These are phyloP conservation scores for Habropoda laboriosa DNA, from an alignment of 1,140 invertebrate species.

Conservation along the genomic window DNA sequence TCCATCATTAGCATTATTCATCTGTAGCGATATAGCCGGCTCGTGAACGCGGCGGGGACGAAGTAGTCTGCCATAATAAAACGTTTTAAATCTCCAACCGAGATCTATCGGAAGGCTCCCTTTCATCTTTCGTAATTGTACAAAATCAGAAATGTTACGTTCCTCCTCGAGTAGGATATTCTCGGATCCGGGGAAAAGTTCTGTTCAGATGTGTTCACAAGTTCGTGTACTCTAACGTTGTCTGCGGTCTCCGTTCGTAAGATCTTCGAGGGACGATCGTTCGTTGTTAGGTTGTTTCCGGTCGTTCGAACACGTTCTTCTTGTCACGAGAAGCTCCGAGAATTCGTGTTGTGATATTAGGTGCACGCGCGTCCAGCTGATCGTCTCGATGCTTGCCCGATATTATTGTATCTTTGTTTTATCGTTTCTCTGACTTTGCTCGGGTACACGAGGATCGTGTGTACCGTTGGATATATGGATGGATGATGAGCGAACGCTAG, in stretches of 20 bases:
- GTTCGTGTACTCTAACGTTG: no score
- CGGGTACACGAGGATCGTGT: not conserved
- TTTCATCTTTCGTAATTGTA: not conserved
- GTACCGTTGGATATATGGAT: not conserved
- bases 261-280: not conserved
- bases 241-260: not conserved
- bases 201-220: not conserved
- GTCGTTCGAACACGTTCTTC: not conserved
- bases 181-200: not conserved
- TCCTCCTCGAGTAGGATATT: not conserved
- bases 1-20: not conserved
- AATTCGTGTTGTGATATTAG: slow-evolving; percentile 28
- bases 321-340: not conserved
- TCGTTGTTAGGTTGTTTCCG: not conserved
- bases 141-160: not conserved
- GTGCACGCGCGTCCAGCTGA: not conserved
- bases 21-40: not conserved
- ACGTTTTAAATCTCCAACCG: not conserved
- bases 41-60: not conserved
- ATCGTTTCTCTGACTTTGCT: not conserved
- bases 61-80: slow-evolving; percentile 17
- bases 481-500: not conserved
- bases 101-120: not conserved
- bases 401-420: not conserved
- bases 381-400: slow-evolving; percentile 1